Conservation (phyloP, 2,797 vertebrate genomes). For the Botia kubotai region DNA sequence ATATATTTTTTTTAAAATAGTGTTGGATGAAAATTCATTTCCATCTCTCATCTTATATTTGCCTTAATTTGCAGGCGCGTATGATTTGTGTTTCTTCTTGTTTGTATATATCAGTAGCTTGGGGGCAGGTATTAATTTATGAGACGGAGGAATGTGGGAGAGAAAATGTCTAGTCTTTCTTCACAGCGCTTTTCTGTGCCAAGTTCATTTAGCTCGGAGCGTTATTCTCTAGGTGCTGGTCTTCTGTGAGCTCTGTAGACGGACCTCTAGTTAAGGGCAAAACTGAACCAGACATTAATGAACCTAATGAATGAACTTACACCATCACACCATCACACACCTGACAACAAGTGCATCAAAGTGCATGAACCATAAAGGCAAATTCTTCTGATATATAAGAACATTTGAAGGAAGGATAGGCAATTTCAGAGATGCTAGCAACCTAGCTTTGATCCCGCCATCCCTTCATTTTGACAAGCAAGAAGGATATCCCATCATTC, state of each 20-base stretch:
- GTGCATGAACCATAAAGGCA: neutral
- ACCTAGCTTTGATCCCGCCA: too few relatives aligned
- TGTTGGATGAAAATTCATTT: slow-evolving; percentile 64
- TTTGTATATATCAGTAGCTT: slow-evolving; percentile 73
- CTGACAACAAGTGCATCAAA: neutral
- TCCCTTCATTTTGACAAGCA: too few relatives aligned
- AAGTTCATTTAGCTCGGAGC: slow-evolving; percentile 45
- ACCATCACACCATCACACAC: too few relatives aligned
- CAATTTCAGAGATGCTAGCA: too few relatives aligned
- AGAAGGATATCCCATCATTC: too few relatives aligned
- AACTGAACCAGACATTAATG: slow-evolving; percentile 39
- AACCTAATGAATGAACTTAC: too few relatives aligned
- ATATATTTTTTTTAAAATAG: slow-evolving; percentile 67
- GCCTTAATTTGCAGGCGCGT: slow-evolving; percentile 59
- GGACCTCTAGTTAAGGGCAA: slow-evolving; percentile 19
- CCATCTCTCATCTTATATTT: slow-evolving; percentile 57
- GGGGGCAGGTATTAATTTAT: slow-evolving; percentile 79
- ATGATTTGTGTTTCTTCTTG: slow-evolving; percentile 66
- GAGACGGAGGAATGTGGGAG: slow-evolving; percentile 58
- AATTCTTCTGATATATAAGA: neutral
- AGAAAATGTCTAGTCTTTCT: slow-evolving; percentile 41
- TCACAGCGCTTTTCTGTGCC: slow-evolving; percentile 15
- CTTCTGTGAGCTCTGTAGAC: slow-evolving; percentile 6
- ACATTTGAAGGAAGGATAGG: too few relatives aligned
- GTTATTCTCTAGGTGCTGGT: slow-evolving; percentile 34